Base-by-base conservation (phyloP, 2,113 vertebrate species). In the Crotalus viridis region DNA sequence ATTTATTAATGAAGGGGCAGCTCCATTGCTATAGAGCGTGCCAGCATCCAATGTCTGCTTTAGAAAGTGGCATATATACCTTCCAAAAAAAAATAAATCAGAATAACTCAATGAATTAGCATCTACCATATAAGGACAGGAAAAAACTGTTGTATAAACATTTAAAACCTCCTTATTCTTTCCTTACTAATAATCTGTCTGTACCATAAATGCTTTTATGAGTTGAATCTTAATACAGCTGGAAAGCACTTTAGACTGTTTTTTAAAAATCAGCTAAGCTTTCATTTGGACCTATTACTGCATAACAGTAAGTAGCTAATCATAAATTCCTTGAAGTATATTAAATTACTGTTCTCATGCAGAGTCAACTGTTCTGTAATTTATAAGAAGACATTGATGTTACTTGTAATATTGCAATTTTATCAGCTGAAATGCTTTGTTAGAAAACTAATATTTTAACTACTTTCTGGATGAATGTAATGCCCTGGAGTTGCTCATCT, bases 251-350 rank as follows among this genome's bases (percentile, higher is more conserved):
- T 64, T 46, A 93, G 52, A 56, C 13, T 96, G 97, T 97, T 93
- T 95, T 94, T 96, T 95, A 97, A 97, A 96, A 93, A 96, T 91
- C 96, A 56, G 69, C 93, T 96, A 95, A 94, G 81, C 88, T 95
- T 91, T 96, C 10, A 87, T 96, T 97, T 95, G 92, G 95, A 97
- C 92, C 92, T 97, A 95, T 94, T 97, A 97, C n/a, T 33, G n/a
- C 51, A 97, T 94, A 96, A 96, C 0, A 69, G 96, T 96, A 95
- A 57, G 88, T 96, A 96, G 95, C 92, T 95, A 93, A 91, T 9
- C 0, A 13, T 94, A 92, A 95, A 91, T 95, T 97, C 96, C 97
- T 96, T 95, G 85, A 95, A 54, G 90, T 95, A 96, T 96, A 95
- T 95, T 96, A 90, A 96, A 95, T 96, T 95, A 94, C 85, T 95